These are phyloP conservation scores for Alsophila aescularia DNA, from an alignment of 2,888 invertebrate species.

Conservation along the genomic window DNA sequence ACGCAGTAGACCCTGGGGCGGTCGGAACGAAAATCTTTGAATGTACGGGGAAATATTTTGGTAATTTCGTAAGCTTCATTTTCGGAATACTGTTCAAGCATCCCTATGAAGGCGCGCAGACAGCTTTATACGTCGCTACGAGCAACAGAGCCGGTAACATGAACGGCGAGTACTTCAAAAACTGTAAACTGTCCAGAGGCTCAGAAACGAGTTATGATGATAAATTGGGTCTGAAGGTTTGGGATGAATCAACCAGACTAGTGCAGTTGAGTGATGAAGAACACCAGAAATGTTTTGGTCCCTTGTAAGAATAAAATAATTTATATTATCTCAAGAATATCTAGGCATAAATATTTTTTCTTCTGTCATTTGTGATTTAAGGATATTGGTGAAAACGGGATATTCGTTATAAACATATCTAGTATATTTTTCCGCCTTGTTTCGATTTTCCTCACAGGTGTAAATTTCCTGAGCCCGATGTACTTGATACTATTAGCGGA, in stretches of 20 bases:
- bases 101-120: conserved; percentile 92
- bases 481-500: conserved; percentile 38
- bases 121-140: conserved; percentile 88
- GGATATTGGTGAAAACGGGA: too few relatives aligned
- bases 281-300: conserved; percentile 81
- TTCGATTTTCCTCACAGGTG: background rate
- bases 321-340: background rate
- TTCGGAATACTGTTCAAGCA: conserved; percentile 89
- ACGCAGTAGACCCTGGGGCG: conserved; percentile 93
- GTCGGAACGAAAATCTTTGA: conserved; percentile 91
- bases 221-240: conserved; percentile 88
- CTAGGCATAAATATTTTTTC: background rate
- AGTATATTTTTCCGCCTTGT: too few relatives aligned
- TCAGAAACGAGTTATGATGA: conserved; percentile 85
- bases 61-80: conserved; percentile 83
- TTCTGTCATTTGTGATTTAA: background rate
- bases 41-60: conserved; percentile 71
- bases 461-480: background rate
- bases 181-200: conserved; percentile 87
- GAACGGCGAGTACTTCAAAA: conserved; percentile 90
- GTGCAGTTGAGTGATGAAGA: conserved; percentile 87
- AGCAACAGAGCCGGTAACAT: conserved; percentile 88
- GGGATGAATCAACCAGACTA: conserved; percentile 90
- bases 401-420: too few relatives aligned
- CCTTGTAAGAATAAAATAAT: conserved; percentile 5